Conservation (phyloP, 2,797 vertebrate species). For the Poeciliopsis turneri region DNA sequence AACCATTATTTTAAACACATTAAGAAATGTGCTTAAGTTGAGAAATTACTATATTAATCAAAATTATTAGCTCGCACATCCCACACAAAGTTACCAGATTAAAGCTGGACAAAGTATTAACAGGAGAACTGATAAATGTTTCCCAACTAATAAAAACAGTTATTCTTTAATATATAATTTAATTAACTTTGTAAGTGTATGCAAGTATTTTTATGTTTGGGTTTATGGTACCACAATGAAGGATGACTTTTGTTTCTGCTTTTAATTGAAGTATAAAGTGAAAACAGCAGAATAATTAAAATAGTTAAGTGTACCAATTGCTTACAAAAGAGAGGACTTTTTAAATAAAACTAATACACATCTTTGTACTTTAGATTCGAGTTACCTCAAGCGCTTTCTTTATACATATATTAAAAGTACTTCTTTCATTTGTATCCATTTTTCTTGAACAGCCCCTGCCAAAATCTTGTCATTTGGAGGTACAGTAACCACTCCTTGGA, state of each 20-base stretch:
- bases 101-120: not conserved
- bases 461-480: constrained; percentile 98
- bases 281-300: too few relatives aligned
- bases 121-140: not conserved
- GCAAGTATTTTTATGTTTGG: not conserved
- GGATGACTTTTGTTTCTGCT: too few relatives aligned
- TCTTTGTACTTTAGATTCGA: not conserved
- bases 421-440: not conserved
- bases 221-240: not conserved
- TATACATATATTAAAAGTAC: not conserved
- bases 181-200: not conserved
- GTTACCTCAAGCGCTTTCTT: constrained; percentile 4
- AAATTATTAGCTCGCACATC: not conserved
- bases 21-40: too few relatives aligned
- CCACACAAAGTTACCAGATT: not conserved
- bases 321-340: not conserved
- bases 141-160: not conserved
- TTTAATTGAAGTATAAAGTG: too few relatives aligned
- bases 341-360: not conserved
- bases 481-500: constrained; percentile 96
- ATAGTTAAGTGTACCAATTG: too few relatives aligned
- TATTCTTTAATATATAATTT: not conserved
- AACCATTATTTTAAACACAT: not conserved
- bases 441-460: constrained; percentile 85
- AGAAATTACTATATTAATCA: not conserved